Evolutionary conservation across 1,140 invertebrate species (phyloP), one percentile per base, ranked within the genome.

Genomic region (Myzus persicae): DNA sequence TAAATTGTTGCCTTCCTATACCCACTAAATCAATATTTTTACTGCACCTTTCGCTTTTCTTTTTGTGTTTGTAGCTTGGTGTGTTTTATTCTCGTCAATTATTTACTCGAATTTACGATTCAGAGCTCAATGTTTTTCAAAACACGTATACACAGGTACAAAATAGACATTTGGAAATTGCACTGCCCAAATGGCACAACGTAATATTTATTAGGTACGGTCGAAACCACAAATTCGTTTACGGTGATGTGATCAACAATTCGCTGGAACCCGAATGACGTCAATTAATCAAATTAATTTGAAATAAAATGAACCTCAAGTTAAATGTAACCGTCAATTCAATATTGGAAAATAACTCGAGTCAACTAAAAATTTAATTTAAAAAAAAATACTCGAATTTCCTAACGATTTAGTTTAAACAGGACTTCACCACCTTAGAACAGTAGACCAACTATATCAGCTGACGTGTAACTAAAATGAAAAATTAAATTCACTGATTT

Each of bases 81-180:
- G 38, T 84, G 40, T 26, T 84, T 84, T 84, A 22, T 42, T 85
- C 26, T 42, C 82, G 44, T 85, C 24, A 44, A 44, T 44, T 85
- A 85, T 85, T 85, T 85, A 85, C 26, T 44, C 8, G 40, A 44
- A 85, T 85, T 85, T 85, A 31, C 82, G 40, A 85, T 85, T 31
- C 24, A 18, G 38, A 85, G 82, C 40, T 85, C 40, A 85, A 40
- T 85, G 82, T 85, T 85, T 85, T 85, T 85, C 82, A 85, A 85
- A 85, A 42, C 40, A 85, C 40, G 40, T 85, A 85, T 40, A 22
- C 26, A 14, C 11, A 5, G 7, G 18, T 42, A 85, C 38, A 11
- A 84, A 31, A 67, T 67, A 67, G 59, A 67, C 11, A 31, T 67
- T 67, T 67, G 59, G 31, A 67, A 67, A 67, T n/a, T 67, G 59